Evolutionary conservation across 2,113 vertebrate genomes (phyloP), one percentile per base, ranked within the genome.

Genomic region (Megaptera novaeangliae): DNA sequence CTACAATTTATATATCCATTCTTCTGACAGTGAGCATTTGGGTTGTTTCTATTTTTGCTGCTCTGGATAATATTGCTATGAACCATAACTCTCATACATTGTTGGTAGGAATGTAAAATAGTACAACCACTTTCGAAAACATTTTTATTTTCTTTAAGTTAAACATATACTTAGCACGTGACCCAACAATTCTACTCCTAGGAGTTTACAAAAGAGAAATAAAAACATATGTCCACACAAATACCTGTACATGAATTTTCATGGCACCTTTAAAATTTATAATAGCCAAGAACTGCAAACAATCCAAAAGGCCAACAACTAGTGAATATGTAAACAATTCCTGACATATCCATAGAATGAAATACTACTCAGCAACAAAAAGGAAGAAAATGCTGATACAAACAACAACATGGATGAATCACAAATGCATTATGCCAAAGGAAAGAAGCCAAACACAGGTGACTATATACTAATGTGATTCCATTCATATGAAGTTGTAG

Each of bases 1-100:
- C 27, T 8, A 95, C n/a, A 89, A 57, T 55, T 66, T 85, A 72
- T 59, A 85, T 49, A 82, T 59, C 88, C 41, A 71, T 87, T 69
- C 39, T 94, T 93, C 91, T 78, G 59, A 90, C 15, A 55, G 59
- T 78, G 61, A 87, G 46, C 14, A 80, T 87, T 94, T 85, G 61
- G 69, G 31, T 77, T 95, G 41, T 96, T 96, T 90, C 80, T 84
- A n/a, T 49, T 90, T 92, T 86, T 68, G 49, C 29, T 87, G 4
- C 88, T 94, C 88, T 78, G 59, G 86, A 83, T 95, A 95, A 92
- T 44, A 36, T 41, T 69, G 57, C 78, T 71, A 8, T 69, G 88
- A 94, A 57, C 72, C 61, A 39, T 77, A 86, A 82, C 36, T 61
- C 36, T 63, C 27, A 69, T 29, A 49, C 34, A 29, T 63, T 64